Evolutionary conservation across 2,888 invertebrate genomes (phyloP).

Genomic region (Leptinotarsa tumamoca): DNA sequence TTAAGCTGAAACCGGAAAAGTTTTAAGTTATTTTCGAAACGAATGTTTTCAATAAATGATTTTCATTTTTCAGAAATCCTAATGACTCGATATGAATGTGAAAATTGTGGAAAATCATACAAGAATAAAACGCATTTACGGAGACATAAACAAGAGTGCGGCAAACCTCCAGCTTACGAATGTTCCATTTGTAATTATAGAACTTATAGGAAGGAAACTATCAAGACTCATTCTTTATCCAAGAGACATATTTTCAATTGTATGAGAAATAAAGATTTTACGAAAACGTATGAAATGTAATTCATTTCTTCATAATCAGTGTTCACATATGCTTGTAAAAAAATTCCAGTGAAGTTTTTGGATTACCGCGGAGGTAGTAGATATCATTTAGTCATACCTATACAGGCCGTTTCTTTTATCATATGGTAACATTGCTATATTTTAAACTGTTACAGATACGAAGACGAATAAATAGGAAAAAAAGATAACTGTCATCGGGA

Average conservation of each 20-base stretch:
- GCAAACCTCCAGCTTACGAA: constrained; percentile 47
- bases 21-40: too few species aligned
- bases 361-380: too few species aligned
- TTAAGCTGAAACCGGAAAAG: too few species aligned
- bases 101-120: constrained; percentile 35
- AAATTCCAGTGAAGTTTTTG: too few species aligned
- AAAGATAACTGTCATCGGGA: too few species aligned
- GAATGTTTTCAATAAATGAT: too few species aligned
- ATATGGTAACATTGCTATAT: too few species aligned
- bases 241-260: not conserved
- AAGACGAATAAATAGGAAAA: too few species aligned
- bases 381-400: too few species aligned
- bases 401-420: too few species aligned
- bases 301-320: not conserved
- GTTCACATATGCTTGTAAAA: too few species aligned
- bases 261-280: constrained; percentile 12
- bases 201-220: constrained; percentile 8
- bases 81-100: constrained; percentile 29
- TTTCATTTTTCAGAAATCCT: not conserved
- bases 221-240: constrained; percentile 10
- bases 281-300: not conserved
- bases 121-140: constrained; percentile 33
- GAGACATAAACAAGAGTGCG: constrained; percentile 46
- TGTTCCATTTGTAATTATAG: constrained; percentile 10
- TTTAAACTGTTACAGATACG: too few species aligned